Evolutionary conservation across 2,113 vertebrate species (phyloP), one percentile per base, ranked within the genome.

Genomic region (Alexandromys fortis): DNA sequence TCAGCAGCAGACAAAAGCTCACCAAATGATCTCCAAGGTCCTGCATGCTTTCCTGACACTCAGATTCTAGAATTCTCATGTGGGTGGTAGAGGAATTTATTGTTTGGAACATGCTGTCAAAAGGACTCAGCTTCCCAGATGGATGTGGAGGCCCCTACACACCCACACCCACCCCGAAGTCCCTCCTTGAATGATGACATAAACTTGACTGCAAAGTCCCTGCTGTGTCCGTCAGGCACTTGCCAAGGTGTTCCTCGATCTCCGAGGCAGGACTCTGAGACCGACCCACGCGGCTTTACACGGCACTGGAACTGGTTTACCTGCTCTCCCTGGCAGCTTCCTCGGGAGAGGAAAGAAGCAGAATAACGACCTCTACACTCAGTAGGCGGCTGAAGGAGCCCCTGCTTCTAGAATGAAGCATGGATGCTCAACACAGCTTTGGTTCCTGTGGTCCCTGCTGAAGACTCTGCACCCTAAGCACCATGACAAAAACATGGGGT

Each of bases 31-130:
- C 47, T 88, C 86, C 21, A 61, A 88, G 52, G 86, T 75, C 77
- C 81, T 86, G 30, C 26, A 67, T 8, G 16, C 2, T 49, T 1
- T 28, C 14, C 14, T 68, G 81, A 16, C 24, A 28, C 42, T 72
- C 49, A 86, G 92, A 95, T 79, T 94, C 96, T 88, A 63, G 89
- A 95, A 96, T 75, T 82, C 52, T 16, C 11, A 10, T 1, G 38
- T 95, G 47, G 47, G 33, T 76, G 67, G 82, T 38, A 14, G 92
- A 86, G 79, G 72, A 77, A n/a, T 94, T 45, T n/a, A 91, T 63
- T 67, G 77, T 83, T 86, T 45, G 33, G 86, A 91, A 95, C 61
- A 22, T 1, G 22, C 85, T 85, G 30, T 72, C 73, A 47, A 95
- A 95, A 94, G 70, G 89, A 92, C 88, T 0, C 21, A 42, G 94